These are phyloP conservation scores for Euleptes europaea DNA, from an alignment of 2,113 vertebrate genomes.

Conservation along the genomic window DNA sequence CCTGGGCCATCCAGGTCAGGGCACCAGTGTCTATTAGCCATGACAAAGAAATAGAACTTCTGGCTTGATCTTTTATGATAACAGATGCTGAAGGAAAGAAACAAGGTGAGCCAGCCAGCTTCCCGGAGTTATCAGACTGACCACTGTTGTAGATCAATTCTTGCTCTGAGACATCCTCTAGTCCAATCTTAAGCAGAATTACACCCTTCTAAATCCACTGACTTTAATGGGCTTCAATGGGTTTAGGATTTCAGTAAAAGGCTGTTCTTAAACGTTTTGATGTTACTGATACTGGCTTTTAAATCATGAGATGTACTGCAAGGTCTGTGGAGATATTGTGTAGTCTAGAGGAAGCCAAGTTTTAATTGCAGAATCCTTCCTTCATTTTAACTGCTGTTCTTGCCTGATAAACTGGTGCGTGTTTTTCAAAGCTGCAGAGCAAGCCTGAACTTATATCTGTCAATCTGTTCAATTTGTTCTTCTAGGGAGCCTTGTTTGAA, in stretches of 20 bases:
- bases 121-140: no score
- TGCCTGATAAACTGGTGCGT: background rate
- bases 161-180: no score
- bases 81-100: no score
- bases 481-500: conserved; percentile 9
- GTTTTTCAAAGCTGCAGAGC: background rate
- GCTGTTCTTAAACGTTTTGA: background rate
- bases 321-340: background rate
- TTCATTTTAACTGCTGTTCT: background rate
- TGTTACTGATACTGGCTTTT: background rate
- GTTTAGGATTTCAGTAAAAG: background rate
- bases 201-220: no score
- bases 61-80: no score
- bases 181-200: no score
- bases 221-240: no score
- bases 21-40: no score
- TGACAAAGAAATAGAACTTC: no score
- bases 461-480: background rate
- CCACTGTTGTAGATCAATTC: no score
- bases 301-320: background rate
- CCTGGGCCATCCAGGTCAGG: no score
- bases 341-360: background rate
- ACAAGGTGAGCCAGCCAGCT: no score
- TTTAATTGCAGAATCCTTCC: background rate
- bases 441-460: background rate